Conservation (phyloP, 2,113 vertebrate genomes). For the Suricata suricatta region DNA sequence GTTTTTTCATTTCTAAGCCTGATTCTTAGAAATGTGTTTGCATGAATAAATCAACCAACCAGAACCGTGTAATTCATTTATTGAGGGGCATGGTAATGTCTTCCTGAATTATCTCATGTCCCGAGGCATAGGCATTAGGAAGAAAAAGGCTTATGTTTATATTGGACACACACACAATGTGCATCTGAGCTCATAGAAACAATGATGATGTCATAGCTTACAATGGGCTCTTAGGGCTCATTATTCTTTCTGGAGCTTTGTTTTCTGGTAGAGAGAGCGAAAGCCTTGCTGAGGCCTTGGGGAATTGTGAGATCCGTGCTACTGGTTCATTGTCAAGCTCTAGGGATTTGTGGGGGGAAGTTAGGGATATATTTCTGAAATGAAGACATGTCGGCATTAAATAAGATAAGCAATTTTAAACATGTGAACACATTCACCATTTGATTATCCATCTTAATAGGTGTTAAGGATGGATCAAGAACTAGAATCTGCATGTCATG, state of each 20-base stretch:
- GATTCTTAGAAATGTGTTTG: conserved; percentile 50
- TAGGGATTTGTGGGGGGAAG: not conserved
- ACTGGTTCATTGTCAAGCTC: not conserved
- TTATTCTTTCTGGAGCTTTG: not conserved
- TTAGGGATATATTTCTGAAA: conserved; percentile 24
- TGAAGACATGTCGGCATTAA: not conserved
- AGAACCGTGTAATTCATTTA: conserved; percentile 35
- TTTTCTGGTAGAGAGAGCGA: not conserved
- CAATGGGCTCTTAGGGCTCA: not conserved
- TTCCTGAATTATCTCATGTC: not conserved
- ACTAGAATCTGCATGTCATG: not conserved
- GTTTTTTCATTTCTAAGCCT: conserved; percentile 49
- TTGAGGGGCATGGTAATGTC: not conserved
- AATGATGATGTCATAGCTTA: not conserved
- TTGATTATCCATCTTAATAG: conserved; percentile 40
- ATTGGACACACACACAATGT: not conserved
- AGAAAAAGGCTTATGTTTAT: not conserved
- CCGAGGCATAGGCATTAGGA: not conserved
- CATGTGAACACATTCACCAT: not conserved
- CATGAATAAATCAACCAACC: not conserved
- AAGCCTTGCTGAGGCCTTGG: not conserved
- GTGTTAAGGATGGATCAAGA: conserved; percentile 38
- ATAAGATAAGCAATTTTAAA: conserved; percentile 35
- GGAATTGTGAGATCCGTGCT: not conserved
- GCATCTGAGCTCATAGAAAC: not conserved